Evolutionary conservation across 2,888 invertebrate genomes (phyloP), one percentile per base, ranked within the genome.

Genomic region (Baronia brevicornis): DNA sequence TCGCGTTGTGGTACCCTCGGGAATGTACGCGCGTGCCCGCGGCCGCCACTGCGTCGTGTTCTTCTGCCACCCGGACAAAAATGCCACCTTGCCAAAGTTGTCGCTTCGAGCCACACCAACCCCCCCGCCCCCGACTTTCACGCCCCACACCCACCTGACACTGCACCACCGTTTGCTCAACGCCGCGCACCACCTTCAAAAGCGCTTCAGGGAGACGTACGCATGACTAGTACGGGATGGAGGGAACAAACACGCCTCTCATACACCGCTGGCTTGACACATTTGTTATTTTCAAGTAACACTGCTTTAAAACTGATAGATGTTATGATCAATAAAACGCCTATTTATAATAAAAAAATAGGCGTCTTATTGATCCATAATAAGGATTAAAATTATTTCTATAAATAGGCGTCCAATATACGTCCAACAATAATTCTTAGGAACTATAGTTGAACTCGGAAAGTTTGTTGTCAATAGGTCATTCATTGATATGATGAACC

Each of bases 1-100:
- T 62, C 89, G 92, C 20, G 91, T 92, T 4, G 88, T 91, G 6
- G 86, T 92, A 2, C 92, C 92, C 0, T 79, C 88, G 6, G 88
- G 89, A 12, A 85, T 86, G 40, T 85, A 86, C 54, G 80, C 87
- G 2, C 85, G 88, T 35, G 85, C 88, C 0, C 85, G 88, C 41
- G 88, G 89, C 2, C 88, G 91, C n/a, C 91, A 91, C 71, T 91
- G 91, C 48, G 88, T 92, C 42, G 91, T 90, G 13, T 91, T 89
- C 78, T 92, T 92, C 79, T 90, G 91, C 49, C 91, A 91, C 72
- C 92, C 93, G 2, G 91, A 91, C 74, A 71, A 77, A 45, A 79
- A 82, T 40, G 84, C 85, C 3, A 52, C 60, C 22, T 67, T 89
- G 33, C 82, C 86, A 11, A 71, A 86, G 5, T 60, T 88, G 36